phyloP scores from a whole-genome alignment of 2,113 vertebrate species.

The Corythoichthys intestinalis region DNA sequence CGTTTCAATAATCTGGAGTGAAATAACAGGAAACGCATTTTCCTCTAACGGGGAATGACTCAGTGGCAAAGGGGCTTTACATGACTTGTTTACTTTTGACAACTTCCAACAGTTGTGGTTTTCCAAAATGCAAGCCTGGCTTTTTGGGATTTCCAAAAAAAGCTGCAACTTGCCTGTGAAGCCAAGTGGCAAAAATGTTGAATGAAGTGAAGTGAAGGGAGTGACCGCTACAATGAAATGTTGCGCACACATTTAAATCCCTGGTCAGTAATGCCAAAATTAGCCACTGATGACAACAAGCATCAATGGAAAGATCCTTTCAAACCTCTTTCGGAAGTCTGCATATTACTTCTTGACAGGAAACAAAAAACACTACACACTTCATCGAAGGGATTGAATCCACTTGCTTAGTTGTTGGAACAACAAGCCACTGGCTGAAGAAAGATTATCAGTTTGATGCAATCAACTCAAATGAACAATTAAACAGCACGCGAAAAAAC shows the following conservation, averaged over 20 bases:
- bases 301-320: too few species aligned
- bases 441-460: too few species aligned
- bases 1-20: neutral
- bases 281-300: too few species aligned
- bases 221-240: neutral
- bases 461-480: too few species aligned
- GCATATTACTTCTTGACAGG: too few species aligned
- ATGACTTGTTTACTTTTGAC: neutral
- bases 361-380: too few species aligned
- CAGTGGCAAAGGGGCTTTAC: neutral
- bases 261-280: neutral
- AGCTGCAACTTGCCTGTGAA: neutral
- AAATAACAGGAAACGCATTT: conserved; percentile 5
- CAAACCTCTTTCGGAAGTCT: too few species aligned
- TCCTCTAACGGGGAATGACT: neutral
- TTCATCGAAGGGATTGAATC: too few species aligned
- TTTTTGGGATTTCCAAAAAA: neutral
- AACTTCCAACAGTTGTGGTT: neutral
- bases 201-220: neutral
- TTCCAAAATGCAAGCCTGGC: neutral
- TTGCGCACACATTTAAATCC: neutral
- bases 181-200: neutral
- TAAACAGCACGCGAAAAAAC: too few species aligned
- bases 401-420: too few species aligned
- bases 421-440: too few species aligned